These are phyloP conservation scores for Trachythela sp. DNA, from an alignment of 64 coral and sea anemone species.

Conservation along the genomic window DNA sequence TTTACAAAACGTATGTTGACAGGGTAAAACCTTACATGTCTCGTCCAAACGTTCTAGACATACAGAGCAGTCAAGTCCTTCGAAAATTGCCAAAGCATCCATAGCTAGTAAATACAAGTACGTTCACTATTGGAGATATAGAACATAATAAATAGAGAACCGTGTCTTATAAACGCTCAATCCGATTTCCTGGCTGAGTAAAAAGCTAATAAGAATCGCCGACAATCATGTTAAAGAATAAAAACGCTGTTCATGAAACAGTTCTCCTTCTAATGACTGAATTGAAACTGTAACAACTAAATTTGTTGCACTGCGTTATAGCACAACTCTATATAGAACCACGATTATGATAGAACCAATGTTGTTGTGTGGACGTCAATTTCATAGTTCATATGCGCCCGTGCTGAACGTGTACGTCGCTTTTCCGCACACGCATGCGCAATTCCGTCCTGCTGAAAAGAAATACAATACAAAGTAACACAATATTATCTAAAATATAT, in stretches of 20 bases:
- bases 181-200: neutral
- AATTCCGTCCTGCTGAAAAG: too few species aligned
- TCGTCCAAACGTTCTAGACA: conserved; percentile 88
- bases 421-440: neutral
- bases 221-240: neutral
- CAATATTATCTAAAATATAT: too few species aligned
- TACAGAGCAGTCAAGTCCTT: conserved; percentile 89
- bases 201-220: neutral
- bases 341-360: too few species aligned
- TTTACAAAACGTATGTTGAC: conserved; percentile 93
- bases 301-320: neutral
- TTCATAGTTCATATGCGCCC: too few species aligned
- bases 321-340: neutral
- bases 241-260: neutral
- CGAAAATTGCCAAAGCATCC: conserved; percentile 64
- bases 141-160: neutral
- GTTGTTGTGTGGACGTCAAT: too few species aligned
- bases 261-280: neutral
- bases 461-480: too few species aligned
- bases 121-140: neutral
- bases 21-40: conserved; percentile 88
- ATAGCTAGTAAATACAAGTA: too few species aligned
- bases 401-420: neutral
- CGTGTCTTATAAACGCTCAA: neutral
- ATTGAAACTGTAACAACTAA: neutral